Base-by-base conservation (phyloP, 2,797 vertebrate genomes). In the Paramormyrops hopkinsi region DNA sequence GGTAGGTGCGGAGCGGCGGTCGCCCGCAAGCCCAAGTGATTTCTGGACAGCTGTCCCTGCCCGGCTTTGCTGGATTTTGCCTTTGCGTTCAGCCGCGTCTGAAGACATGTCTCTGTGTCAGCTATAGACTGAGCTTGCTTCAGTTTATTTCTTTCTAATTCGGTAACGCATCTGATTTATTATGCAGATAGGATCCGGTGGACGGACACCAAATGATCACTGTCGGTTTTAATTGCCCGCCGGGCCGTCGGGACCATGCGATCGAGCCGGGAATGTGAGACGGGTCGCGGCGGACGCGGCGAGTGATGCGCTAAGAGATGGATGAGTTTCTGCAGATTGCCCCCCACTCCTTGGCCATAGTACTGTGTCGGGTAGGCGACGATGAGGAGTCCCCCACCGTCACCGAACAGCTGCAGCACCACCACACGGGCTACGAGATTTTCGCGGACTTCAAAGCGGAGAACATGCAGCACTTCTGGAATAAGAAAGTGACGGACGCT, bases 381-480 rank as follows among this genome's bases (percentile, higher is more conserved):
- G 93, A 59, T 53, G 86, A 85, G 44, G 83, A 91, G 50, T 90
- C 91, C 88, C 93, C 92, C 88, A 92, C 93, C 2, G 93, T 96
- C 86, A 95, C 92, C 5, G 93, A 93, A 41, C 94, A 95, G 92
- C 95, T 97, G 89, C 96, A 96, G 87, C 95, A 96, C 46, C 97
- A 97, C 93, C 97, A 97, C 94, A 96, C 98, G 89, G 98, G 98
- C 59, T 99, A 99, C 84, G 97, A 99, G 95, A 97, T 99, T 89
- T 99, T 99, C 92, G 98, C 98, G 1, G 98, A 99, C 93, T 99
- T 99, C 93, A 99, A 99, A 93, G 96, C 97, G 14, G 97, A 97
- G 92, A 99, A 99, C 93, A 97, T 97, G 95, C 97, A 97, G 91
- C 97, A 97, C 90, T 97, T 98, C 91, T 99, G 98, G 98, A 98